These are phyloP conservation scores for Orestias chungarensis DNA, from an alignment of 2,797 vertebrate genomes.

Conservation along the genomic window DNA sequence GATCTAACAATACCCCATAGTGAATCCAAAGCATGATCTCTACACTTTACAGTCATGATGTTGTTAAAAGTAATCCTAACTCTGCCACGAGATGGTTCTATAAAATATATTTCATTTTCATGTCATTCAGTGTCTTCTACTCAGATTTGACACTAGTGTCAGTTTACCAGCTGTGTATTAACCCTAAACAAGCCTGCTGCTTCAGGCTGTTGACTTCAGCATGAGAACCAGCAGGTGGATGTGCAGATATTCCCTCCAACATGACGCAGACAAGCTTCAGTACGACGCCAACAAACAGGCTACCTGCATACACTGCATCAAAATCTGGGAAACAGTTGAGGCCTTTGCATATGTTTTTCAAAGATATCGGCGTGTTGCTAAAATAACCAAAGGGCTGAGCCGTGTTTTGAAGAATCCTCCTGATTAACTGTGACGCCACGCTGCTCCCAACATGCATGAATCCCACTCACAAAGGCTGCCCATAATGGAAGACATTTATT, in stretches of 20 bases:
- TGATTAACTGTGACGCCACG: background rate
- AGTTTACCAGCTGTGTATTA: slow-evolving; percentile 17
- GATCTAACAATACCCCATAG: background rate
- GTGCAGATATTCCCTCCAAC: background rate
- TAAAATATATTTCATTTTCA: background rate
- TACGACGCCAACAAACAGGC: background rate
- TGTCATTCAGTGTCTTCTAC: background rate
- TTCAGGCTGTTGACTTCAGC: slow-evolving; percentile 13
- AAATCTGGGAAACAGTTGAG: background rate
- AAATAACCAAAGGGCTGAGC: background rate
- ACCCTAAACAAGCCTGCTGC: slow-evolving; percentile 20
- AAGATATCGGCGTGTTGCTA: slow-evolving; percentile 6
- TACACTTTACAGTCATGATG: background rate
- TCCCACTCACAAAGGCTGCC: background rate
- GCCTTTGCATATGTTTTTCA: slow-evolving; percentile 3
- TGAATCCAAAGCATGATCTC: background rate
- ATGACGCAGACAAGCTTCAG: background rate
- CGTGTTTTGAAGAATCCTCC: background rate
- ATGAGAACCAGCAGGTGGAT: slow-evolving; percentile 27
- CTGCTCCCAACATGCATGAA: slow-evolving; percentile 5
- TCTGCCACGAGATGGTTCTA: background rate
- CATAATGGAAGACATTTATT: background rate
- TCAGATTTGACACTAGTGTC: background rate
- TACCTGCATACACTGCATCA: background rate
- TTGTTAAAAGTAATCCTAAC: background rate